These are phyloP conservation scores for Aphyosemion australe DNA, from an alignment of 2,113 vertebrate species.

Conservation along the genomic window DNA sequence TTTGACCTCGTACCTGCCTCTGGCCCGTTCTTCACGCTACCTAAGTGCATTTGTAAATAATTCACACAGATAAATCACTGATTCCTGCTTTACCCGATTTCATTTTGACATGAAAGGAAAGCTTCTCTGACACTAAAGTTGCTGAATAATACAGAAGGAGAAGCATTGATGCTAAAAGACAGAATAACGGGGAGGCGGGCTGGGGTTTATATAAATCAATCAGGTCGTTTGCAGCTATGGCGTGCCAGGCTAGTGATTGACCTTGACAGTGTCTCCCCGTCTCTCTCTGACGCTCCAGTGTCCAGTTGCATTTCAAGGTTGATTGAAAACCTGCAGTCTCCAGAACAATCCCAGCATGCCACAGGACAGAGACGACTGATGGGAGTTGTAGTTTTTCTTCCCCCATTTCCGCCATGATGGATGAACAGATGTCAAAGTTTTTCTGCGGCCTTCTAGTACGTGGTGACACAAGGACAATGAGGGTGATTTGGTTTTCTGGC, in stretches of 20 bases:
- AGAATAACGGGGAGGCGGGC: constrained; percentile 36
- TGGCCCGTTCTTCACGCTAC: constrained; percentile 11
- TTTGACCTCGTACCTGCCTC: constrained; percentile 20
- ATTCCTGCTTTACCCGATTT: constrained; percentile 34
- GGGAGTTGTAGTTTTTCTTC: constrained; percentile 49
- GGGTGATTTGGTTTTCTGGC: constrained; percentile 11
- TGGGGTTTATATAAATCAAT: constrained; percentile 67
- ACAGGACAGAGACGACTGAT: constrained; percentile 37
- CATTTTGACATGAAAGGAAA: constrained; percentile 42
- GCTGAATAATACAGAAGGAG: constrained; percentile 58
- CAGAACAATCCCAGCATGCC: constrained; percentile 65
- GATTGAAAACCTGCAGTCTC: constrained; percentile 64
- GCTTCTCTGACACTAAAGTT: constrained; percentile 27
- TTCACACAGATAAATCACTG: constrained; percentile 31
- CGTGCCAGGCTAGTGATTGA: constrained; percentile 65
- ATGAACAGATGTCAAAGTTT: constrained; percentile 20
- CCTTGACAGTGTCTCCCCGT: constrained; percentile 66
- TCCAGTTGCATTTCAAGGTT: constrained; percentile 70
- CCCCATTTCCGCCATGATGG: neutral
- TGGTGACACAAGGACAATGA: constrained; percentile 15
- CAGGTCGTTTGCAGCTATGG: constrained; percentile 56
- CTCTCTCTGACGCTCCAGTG: constrained; percentile 51
- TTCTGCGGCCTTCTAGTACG: neutral
- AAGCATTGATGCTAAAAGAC: constrained; percentile 47
- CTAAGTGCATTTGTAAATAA: constrained; percentile 48